Base-by-base conservation (phyloP, 2,113 vertebrate genomes). In the Ageneiosus marmoratus region DNA sequence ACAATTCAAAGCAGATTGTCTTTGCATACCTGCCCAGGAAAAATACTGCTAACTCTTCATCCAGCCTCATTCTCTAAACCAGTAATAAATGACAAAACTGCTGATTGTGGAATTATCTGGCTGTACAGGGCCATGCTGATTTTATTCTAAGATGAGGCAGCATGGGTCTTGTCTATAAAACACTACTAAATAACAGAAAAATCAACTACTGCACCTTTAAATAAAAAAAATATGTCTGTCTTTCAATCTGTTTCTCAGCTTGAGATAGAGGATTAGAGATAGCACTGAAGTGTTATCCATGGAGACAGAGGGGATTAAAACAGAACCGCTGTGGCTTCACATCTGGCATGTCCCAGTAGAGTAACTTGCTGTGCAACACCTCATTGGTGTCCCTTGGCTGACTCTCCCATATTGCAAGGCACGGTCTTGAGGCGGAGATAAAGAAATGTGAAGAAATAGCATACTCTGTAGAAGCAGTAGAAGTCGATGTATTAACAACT, bases 331-430 rank as follows among this genome's bases (percentile, higher is more conserved):
- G 73, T 56, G 9, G 82, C 56, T 84, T 75, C 72, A 81, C 83
- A 88, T 87, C 84, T 86, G 80, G 50, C 67, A 55, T 87, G 83
- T 86, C 51, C 84, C 78, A 37, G 44, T 84, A 84, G 76, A 83
- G 50, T 77, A 86, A 65, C 60, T 63, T 77, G 44, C 83, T 73
- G 81, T 85, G 83, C 72, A 82, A 83, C 85, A 84, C 78, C 86
- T 86, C 85, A 81, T 77, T 80, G 22, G 11, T 78, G 81, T 85
- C 85, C 86, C 29, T 65, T 46, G 44, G 58, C 69, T 69, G 74
- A 83, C 75, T 83, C 72, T 46, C 80, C 80, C 84, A 82, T 24
- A 85, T 81, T 86, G 89, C 77, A 62, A 13, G n/a, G 44, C 24
- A 48, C 22, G 41, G 41, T 72, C 22, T 46, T 16, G 69, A 50